Conservation (phyloP, 37 sponge, comb jelly and placozoan genomes). For the Chondrilla cf. caribensis region DNA sequence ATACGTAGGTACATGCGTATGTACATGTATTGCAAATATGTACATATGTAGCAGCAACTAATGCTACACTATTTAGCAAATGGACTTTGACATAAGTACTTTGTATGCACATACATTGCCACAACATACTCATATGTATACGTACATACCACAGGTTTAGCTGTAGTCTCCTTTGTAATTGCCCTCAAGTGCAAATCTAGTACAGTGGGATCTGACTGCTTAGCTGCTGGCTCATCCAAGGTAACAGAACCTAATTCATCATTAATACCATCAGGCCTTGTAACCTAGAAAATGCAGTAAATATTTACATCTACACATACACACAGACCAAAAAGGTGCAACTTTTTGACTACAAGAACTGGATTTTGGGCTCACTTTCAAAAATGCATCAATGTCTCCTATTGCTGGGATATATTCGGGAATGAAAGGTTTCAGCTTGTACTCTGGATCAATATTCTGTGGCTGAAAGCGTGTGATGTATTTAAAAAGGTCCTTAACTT, state of each 20-base stretch:
- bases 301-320: neutral
- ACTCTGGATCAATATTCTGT: slow-evolving; percentile 78
- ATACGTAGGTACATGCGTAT: no score
- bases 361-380: slow-evolving; percentile 83
- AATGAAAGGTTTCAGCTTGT: slow-evolving; percentile 91
- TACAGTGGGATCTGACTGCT: slow-evolving; percentile 95
- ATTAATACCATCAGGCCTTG: slow-evolving; percentile 77
- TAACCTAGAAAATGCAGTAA: slow-evolving; percentile 47
- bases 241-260: slow-evolving; percentile 77
- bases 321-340: neutral
- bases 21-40: no score
- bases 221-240: slow-evolving; percentile 92
- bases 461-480: slow-evolving; percentile 85
- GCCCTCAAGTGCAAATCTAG: slow-evolving; percentile 92
- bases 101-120: no score
- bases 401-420: slow-evolving; percentile 98
- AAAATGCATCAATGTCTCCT: slow-evolving; percentile 98
- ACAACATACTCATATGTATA: no score
- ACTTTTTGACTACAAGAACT: no score
- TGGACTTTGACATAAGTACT: no score
- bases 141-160: slow-evolving; percentile 63
- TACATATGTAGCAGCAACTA: no score
- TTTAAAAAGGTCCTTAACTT: slow-evolving; percentile 90
- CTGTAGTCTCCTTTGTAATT: slow-evolving; percentile 80
- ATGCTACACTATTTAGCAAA: no score